These are phyloP conservation scores for Dione vanillae DNA, from an alignment of 2,888 invertebrate species.

Conservation along the genomic window DNA sequence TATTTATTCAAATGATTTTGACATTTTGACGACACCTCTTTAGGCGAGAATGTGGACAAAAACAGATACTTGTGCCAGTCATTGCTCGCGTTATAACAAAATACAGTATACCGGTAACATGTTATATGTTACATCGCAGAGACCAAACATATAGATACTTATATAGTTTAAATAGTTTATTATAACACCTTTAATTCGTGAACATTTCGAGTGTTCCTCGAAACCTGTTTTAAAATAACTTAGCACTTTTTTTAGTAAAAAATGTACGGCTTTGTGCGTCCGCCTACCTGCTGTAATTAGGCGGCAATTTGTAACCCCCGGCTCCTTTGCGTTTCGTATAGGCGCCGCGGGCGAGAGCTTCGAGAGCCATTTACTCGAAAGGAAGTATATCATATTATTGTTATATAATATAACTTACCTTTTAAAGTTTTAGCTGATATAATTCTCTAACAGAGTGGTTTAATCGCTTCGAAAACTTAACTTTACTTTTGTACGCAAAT, in stretches of 20 bases:
- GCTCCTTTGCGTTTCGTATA: slow-evolving; percentile 44
- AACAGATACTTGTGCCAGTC: background rate
- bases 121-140: no score
- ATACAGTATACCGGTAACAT: no score
- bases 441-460: background rate
- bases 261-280: slow-evolving; percentile 52
- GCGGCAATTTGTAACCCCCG: slow-evolving; percentile 52
- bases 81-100: background rate
- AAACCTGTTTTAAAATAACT: slow-evolving; percentile 54
- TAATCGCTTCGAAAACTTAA: background rate
- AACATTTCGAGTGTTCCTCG: slow-evolving; percentile 16
- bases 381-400: slow-evolving; percentile 10
- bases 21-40: slow-evolving; percentile 16
- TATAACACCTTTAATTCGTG: slow-evolving; percentile 35
- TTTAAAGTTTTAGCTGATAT: background rate
- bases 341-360: slow-evolving; percentile 45
- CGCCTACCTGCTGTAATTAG: slow-evolving; percentile 57
- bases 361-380: slow-evolving; percentile 28
- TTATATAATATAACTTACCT: background rate
- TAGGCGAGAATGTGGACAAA: slow-evolving; percentile 9
- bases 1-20: slow-evolving; percentile 2
- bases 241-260: slow-evolving; percentile 53
- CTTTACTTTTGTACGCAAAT: no score
- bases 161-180: slow-evolving; percentile 6
- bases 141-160: background rate